Evolutionary conservation across 2,797 vertebrate species (phyloP), one percentile per base, ranked within the genome.

Genomic region (Adrianichthys oophorus): DNA sequence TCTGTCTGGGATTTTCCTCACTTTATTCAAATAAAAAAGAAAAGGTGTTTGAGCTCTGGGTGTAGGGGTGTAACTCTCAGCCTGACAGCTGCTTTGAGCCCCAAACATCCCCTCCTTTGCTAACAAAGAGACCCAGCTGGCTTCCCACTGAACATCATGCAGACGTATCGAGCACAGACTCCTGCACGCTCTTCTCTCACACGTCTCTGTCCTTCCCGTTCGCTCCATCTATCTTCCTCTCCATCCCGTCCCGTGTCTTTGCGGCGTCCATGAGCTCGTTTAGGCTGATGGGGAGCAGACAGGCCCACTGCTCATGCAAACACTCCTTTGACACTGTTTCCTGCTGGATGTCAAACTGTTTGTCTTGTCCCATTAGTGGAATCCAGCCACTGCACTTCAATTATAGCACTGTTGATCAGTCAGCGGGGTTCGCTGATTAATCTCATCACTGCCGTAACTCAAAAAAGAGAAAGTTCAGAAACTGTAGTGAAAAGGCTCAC

Each of bases 31-130:
- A 63, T 75, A 69, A 59, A 72, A 79, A 63, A 37, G 10, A 70
- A 79, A 68, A 66, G 54, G 48, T 78, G 78, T 82, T 80, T 74
- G 62, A 58, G 60, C 65, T 71, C 29, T 73, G 62, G 47, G 55
- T 79, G 72, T 57, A 52, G 29, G 65, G 56, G 26, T 74, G 82
- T 70, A 68, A 74, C 65, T 65, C 68, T 76, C 63, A 53, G 71
- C 54, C 70, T 82, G 85, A 87, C 85, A 88, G 87, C 84, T 84
- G 77, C 84, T 87, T 73, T 52, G 67, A 83, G 74, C 62, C 65
- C 76, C 67, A 69, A 80, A 83, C 75, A 67, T 65, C 37, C n/a
- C 67, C 52, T 41, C 66, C 48, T 15, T 26, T 32, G 12, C 71
- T 78, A 82, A 86, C 75, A 78, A 82, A 79, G 26, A 41, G 66